A percentile compares a stretch with the other conserved stretches of the same genome.
phyloP scores from a whole-genome alignment of 2,888 invertebrate genomes.

The Notodonta dromedarius region DNA sequence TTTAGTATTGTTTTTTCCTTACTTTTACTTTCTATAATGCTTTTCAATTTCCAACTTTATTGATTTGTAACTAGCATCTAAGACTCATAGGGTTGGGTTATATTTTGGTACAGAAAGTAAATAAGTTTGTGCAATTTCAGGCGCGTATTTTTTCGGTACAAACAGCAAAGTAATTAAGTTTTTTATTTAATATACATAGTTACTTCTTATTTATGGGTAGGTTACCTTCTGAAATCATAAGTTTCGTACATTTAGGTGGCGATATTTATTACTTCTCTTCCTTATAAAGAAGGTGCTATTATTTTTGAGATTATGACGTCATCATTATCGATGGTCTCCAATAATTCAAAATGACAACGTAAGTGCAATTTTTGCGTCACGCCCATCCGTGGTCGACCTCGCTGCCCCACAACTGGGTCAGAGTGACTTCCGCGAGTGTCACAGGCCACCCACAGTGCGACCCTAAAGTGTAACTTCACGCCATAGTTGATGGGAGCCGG shows the following conservation, averaged over 20 bases:
- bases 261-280: neutral
- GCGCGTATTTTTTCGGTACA: too few relatives aligned
- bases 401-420: constrained; percentile 29
- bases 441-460: constrained; percentile 42
- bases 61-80: too few relatives aligned
- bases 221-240: neutral
- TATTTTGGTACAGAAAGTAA: too few relatives aligned
- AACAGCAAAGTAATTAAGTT: too few relatives aligned
- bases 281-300: neutral
- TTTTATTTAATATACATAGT: too few relatives aligned
- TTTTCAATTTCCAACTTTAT: too few relatives aligned
- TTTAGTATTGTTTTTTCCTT: too few relatives aligned
- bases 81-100: too few relatives aligned
- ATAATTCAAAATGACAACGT: neutral
- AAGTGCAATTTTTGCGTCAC: neutral
- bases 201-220: too few relatives aligned
- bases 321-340: neutral
- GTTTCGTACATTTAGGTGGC: neutral
- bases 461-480: constrained; percentile 30
- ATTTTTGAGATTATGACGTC: neutral
- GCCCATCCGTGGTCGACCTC: constrained; percentile 18
- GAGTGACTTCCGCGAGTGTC: constrained; percentile 30
- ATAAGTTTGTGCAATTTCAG: too few relatives aligned
- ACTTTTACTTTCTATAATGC: too few relatives aligned
- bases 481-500: constrained; percentile 24